Base-by-base conservation (phyloP, 2,113 vertebrate species). In the Hirundichthys speculiger region DNA sequence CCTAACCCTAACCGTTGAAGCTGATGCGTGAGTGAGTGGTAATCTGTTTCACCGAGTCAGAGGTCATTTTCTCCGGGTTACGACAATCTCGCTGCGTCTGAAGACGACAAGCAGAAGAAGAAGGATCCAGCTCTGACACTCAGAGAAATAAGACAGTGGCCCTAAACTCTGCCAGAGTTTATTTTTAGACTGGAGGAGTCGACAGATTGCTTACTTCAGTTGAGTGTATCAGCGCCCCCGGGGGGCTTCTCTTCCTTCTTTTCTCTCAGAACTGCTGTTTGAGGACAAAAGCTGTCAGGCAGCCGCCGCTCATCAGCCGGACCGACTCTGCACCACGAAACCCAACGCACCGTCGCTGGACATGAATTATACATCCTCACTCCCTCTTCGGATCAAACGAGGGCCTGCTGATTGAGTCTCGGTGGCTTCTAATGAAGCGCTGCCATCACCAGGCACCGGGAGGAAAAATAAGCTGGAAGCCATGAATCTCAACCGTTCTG, bases 91-190 rank as follows among this genome's bases (percentile, higher is more conserved):
- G 64, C 81, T 59, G 54, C 27, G 68, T 82, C n/a, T n/a, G n/a
- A n/a, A n/a, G 59, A 79, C 64, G 71, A 75, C 72, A 42, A 68
- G 50, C 64, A 63, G 40, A 77, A 74, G 79, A 69, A 76, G 43
- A 67, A 58, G 50, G 45, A 74, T 80, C 57, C 77, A 24, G 13
- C 65, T 34, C 65, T 64, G 45, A 27, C 56, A 24, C 6, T 34
- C 19, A 73, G 65, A 76, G 80, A 72, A 86, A 85, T 87, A 75
- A 87, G 77, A 89, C 73, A 87, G 83, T 64, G 71, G 14, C 52
- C 42, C 69, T 69, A 70, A 7, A 34, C 9, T 77, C 64, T 83
- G 81, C 54, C 4, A n/a, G 40, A 51, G 72, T 71, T 76, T 73
- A 83, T 86, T 90, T 88, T 87, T 76, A 77, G 77, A 81, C 47